Base-by-base conservation (phyloP, 2,888 invertebrate genomes). In the Noctua fimbriata region DNA sequence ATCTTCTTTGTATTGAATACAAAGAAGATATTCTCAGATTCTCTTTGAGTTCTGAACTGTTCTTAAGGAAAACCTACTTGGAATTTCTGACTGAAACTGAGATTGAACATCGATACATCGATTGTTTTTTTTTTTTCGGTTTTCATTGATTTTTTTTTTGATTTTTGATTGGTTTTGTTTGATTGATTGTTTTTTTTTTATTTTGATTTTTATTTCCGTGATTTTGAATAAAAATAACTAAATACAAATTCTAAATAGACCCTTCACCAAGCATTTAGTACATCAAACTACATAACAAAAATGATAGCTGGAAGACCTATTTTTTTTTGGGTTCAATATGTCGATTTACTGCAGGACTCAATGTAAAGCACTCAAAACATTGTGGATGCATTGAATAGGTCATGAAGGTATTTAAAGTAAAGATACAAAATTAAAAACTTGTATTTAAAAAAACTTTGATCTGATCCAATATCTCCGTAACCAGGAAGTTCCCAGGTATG, bases 1-100 rank as follows among this genome's bases (percentile, higher is more conserved):
- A 36, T 18, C 49, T 49, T 76, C 28, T 82, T 76, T 60, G 18
- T 44, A 36, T 63, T 69, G 21, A 28, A 63, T 28, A n/a, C n/a
- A n/a, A n/a, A n/a, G n/a, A n/a, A n/a, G n/a, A n/a, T n/a, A n/a
- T n/a, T n/a, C n/a, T n/a, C n/a, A n/a, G n/a, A n/a, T n/a, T n/a
- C n/a, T 5, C 58, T 60, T 18, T 70, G 9, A 72, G 18, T 52
- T 32, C 32, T 10, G 14, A 18, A 12, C 3, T 24, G 60, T n/a
- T 63, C 58, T 32, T 5, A 81, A 32, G n/a, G 41, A 81, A 47
- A 71, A n/a, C 71, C 9, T 4, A 49, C 71, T 21, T 14, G 44
- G 12, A 44, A 44, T 44, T 44, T 44, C 10, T 21, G 52, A n/a
- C n/a, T 52, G 52, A 24, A 52, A 21, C 6, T 49, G 18, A 16